Base-by-base conservation (phyloP, 2,797 vertebrate species). In the Erpetoichthys calabaricus region DNA sequence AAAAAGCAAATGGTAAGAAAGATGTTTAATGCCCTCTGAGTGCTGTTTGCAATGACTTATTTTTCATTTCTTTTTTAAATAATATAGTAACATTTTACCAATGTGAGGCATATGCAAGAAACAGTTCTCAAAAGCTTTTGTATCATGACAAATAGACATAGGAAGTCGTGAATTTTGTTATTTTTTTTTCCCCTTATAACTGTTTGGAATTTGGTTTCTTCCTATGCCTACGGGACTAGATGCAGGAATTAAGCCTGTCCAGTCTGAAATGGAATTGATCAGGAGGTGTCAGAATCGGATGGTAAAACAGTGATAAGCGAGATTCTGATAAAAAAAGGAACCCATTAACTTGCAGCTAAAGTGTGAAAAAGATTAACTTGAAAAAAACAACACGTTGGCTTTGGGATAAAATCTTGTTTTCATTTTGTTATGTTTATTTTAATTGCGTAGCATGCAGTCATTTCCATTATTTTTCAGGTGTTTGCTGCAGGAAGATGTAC, bases 241-340 rank as follows among this genome's bases (percentile, higher is more conserved):
- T 83, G 85, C 81, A 77, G 79, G 75, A 68, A 67, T 75, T 69
- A 79, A 66, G 71, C 76, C 84, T 83, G 75, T 80, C 80, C 77
- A 81, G 78, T 85, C 73, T 63, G 71, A 80, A 75, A 87, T 87
- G 85, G 80, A 76, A 78, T 78, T 68, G 63, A 70, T 83, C 84
- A 82, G 76, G 67, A 73, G 69, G 79, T 71, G 74, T 73, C 76
- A 68, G 64, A 75, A 78, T 80, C 80, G 81, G 80, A 87, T 87
- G 84, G 70, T 73, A 70, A 75, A 64, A 80, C 83, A 83, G 84
- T 87, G 85, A 87, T 86, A 87, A 86, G 85, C 86, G 83, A 86
- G 78, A 83, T 82, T 83, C 75, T 75, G 64, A 53, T 71, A 76
- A 68, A 68, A 75, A 76, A 2, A 25, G 7, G 5, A 54, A 54